Evolutionary conservation across 1,140 invertebrate species (phyloP).

Genomic region (Euura lappo): DNA sequence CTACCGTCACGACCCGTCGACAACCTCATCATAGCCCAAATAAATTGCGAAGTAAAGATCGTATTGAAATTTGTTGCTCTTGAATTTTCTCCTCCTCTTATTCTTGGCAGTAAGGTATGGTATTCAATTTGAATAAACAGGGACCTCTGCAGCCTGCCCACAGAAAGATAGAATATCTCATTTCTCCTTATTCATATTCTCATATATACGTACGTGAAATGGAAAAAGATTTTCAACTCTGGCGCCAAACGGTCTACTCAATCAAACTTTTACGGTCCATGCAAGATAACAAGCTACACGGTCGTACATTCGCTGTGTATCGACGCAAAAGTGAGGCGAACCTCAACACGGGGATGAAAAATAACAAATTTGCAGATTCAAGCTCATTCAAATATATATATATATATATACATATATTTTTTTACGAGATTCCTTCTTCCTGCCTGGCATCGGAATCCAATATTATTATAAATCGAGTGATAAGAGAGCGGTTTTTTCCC

Average conservation of each 20-base stretch:
- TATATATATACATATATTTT: too few relatives aligned
- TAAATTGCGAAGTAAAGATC: neutral
- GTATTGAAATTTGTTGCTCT: neutral
- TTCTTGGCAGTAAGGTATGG: neutral
- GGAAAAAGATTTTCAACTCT: neutral
- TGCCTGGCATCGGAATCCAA: too few relatives aligned
- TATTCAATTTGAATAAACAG: neutral
- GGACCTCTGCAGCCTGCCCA: neutral
- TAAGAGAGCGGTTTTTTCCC: neutral
- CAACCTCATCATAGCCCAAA: neutral
- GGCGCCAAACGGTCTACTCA: neutral
- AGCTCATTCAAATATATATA: too few relatives aligned
- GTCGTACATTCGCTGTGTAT: too few relatives aligned
- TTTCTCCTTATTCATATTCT: too few relatives aligned
- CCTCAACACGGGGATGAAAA: neutral
- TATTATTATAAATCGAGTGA: neutral
- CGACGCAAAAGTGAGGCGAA: neutral
- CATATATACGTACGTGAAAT: too few relatives aligned
- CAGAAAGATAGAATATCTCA: neutral
- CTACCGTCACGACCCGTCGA: neutral
- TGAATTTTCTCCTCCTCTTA: neutral
- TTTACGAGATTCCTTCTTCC: too few relatives aligned
- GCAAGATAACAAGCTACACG: neutral
- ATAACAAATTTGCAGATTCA: too few relatives aligned
- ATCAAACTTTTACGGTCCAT: neutral